phyloP scores from a whole-genome alignment of 2,113 vertebrate genomes.

The Climacteris rufus region DNA sequence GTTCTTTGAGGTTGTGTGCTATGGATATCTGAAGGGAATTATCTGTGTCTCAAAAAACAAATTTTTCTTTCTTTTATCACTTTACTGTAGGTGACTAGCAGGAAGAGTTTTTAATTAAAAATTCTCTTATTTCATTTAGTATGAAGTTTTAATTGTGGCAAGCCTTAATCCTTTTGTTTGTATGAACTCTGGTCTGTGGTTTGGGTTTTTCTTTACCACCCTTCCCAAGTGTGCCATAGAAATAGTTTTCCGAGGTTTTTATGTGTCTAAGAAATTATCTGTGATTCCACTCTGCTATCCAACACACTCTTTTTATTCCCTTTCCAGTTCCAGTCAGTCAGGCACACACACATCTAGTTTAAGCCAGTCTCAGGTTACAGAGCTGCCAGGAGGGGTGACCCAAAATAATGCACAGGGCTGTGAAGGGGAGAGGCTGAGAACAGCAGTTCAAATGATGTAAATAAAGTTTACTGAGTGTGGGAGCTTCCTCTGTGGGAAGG shows the following conservation, averaged over 20 bases:
- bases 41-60: background rate
- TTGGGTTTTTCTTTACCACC: background rate
- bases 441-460: background rate
- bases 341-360: background rate
- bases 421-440: background rate
- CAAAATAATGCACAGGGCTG: background rate
- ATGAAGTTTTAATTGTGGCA: background rate
- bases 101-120: background rate
- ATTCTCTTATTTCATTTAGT: background rate
- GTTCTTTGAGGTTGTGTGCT: background rate
- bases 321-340: background rate
- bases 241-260: background rate
- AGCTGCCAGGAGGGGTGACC: background rate
- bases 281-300: background rate
- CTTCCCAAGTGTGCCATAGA: background rate
- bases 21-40: background rate
- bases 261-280: background rate
- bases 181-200: background rate
- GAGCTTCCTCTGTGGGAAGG: background rate
- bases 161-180: background rate
- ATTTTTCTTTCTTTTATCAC: background rate
- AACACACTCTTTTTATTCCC: background rate
- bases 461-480: background rate
- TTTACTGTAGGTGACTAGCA: background rate
- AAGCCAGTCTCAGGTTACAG: background rate